These are phyloP conservation scores for Spea bombifrons DNA, from an alignment of 2,113 vertebrate genomes.

Conservation along the genomic window DNA sequence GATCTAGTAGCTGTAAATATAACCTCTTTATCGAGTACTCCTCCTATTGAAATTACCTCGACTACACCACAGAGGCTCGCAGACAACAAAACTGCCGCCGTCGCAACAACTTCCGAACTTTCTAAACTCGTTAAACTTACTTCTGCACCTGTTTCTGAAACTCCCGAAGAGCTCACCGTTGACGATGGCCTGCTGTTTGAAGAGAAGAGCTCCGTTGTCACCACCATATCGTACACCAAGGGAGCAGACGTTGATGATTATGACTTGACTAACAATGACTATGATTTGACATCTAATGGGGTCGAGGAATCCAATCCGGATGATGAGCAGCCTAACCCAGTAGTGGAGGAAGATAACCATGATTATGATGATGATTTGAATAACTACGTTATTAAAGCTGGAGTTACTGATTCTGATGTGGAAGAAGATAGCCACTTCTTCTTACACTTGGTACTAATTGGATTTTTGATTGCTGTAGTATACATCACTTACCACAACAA, in stretches of 20 bases:
- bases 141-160: slow-evolving; percentile 53
- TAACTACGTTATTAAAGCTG: slow-evolving; percentile 50
- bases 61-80: slow-evolving; percentile 22
- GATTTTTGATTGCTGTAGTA: slow-evolving; percentile 83
- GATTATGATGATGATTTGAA: slow-evolving; percentile 57
- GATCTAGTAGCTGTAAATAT: not conserved
- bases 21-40: not conserved
- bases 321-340: slow-evolving; percentile 15
- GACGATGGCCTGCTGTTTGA: slow-evolving; percentile 62
- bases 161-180: slow-evolving; percentile 59
- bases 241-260: slow-evolving; percentile 55
- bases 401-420: slow-evolving; percentile 57
- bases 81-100: slow-evolving; percentile 23
- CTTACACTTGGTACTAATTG: slow-evolving; percentile 86
- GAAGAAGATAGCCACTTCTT: slow-evolving; percentile 94
- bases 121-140: slow-evolving; percentile 43
- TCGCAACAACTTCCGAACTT: not conserved
- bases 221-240: slow-evolving; percentile 56
- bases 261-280: slow-evolving; percentile 56
- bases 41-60: not conserved
- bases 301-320: slow-evolving; percentile 34
- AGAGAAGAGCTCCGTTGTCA: slow-evolving; percentile 53
- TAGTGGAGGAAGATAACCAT: slow-evolving; percentile 49
- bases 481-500: slow-evolving; percentile 97
- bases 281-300: slow-evolving; percentile 55